Percentiles rank a stretch among this genome's conserved stretches.
phyloP scores from a whole-genome alignment of 2,888 invertebrate genomes.

The Sarcophaga rosellei region DNA sequence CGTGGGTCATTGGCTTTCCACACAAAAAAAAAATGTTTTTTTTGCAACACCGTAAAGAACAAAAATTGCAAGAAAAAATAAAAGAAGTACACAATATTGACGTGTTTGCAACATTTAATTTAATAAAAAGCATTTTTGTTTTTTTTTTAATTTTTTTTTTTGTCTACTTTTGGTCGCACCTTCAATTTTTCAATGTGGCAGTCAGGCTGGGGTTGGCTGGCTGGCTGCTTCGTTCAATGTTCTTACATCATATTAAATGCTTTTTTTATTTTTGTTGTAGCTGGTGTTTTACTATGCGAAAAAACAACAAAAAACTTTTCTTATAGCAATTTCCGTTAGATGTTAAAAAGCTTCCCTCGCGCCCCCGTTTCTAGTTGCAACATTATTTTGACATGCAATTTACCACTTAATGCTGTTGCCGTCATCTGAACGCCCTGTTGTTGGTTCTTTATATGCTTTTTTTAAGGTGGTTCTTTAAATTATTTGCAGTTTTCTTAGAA shows the following conservation, averaged over 20 bases:
- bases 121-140: constrained; percentile 68
- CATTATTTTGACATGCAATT: constrained; percentile 65
- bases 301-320: constrained; percentile 15
- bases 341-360: neutral
- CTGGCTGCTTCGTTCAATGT: constrained; percentile 24
- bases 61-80: neutral
- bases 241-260: constrained; percentile 51
- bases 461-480: constrained; percentile 51
- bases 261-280: constrained; percentile 15
- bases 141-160: neutral
- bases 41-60: neutral
- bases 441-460: constrained; percentile 16
- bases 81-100: constrained; percentile 31
- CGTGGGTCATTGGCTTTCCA: constrained; percentile 67
- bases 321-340: constrained; percentile 65
- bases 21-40: neutral
- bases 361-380: constrained; percentile 5
- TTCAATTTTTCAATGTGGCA: constrained; percentile 49
- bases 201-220: neutral
- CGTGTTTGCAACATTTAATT: constrained; percentile 66
- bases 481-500: constrained; percentile 34
- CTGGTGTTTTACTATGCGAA: constrained; percentile 29
- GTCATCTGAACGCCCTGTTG: constrained; percentile 48
- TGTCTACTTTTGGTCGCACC: constrained; percentile 61
- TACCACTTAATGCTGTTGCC: constrained; percentile 60